Base-by-base conservation (phyloP, 2,797 vertebrate genomes). In the Lophotriccus pileatus region DNA sequence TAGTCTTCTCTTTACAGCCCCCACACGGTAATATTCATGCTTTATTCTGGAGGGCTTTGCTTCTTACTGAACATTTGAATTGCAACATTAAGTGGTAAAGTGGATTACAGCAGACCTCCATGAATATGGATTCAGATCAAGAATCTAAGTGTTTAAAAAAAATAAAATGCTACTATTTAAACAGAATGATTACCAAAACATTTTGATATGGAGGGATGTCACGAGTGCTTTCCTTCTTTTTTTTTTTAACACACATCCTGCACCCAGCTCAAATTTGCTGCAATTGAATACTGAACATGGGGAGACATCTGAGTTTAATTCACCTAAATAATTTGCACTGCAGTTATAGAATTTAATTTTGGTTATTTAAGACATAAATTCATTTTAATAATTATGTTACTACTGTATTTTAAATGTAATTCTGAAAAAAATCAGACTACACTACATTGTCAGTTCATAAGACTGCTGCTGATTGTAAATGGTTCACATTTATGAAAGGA, bases 11-110 rank as follows among this genome's bases (percentile, higher is more conserved):
- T 98, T 98, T 98, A 98, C 98, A 98, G 98, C 98, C 98, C 98
- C 98, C 98, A 98, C 98, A 98, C 97, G 98, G 98, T 98, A 98
- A 99, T 99, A 98, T 98, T 99, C 98, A 99, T 99, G 98, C 98
- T 98, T 99, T 98, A 99, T 98, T 98, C 98, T 98, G 98, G 98
- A 99, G 98, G 98, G 98, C 98, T 98, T 98, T 98, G 98, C 98
- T 98, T 98, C 97, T 98, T 98, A 97, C 97, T 97, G 98, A 98
- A 98, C 98, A 98, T 98, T 98, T 99, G 98, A 98, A 98, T 98
- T 98, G 98, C 98, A 99, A 98, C 98, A 98, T 99, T 99, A 98
- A 99, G 98, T 98, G 98, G 98, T 97, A 97, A 98, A 98, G 98
- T 98, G 98, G 98, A 99, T 99, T 99, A 98, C 98, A 98, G 98